Base-by-base conservation (phyloP, 2,888 invertebrate species). In the Synergus laeviventris region DNA sequence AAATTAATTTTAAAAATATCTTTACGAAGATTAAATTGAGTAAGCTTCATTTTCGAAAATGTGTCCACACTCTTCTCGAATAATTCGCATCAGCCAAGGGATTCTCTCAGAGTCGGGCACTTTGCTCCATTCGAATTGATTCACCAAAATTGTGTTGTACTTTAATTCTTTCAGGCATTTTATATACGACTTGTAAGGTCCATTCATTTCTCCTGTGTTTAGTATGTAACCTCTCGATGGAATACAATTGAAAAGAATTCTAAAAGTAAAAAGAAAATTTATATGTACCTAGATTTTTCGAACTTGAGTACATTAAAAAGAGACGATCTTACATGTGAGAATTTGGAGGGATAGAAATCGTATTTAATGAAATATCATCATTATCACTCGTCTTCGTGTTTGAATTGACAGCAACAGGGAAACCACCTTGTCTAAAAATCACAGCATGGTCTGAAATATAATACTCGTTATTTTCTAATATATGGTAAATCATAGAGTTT, bases 361-460 rank as follows among this genome's bases (percentile, higher is more conserved):
- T 3, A 18, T 56, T 56, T 11, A 56, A 21, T 56, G 18, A 21
- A 56, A 56, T 21, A 4, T 56, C 12, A 1, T 56, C 2, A 56
- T 56, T 12, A 21, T 9, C 11, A 21, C 12, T 21, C 21, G 56
- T 18, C 9, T 56, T 18, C 11, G 5, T 21, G 18, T 56, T 56
- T 56, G 11, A 12, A 60, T 60, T 60, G 12, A 60, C 16, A 60
- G 60, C 60, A 16, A 60, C 31, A 60, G 60, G 60, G 8, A 14
- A 60, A 16, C 60, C 60, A 36, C 60, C 60, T 24, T 60, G 0
- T 60, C 60, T 36, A 21, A 31, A 60, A 60, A 60, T 60, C 16
- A 31, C 31, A 36, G 21, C 60, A 31, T 60, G 31, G 31, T 60
- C 60, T 60, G 31, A 60, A 60, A 60, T 12, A 60, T 16, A 31